Evolutionary conservation across 1,140 invertebrate genomes (phyloP).

Genomic region (Euwallacea similis): DNA sequence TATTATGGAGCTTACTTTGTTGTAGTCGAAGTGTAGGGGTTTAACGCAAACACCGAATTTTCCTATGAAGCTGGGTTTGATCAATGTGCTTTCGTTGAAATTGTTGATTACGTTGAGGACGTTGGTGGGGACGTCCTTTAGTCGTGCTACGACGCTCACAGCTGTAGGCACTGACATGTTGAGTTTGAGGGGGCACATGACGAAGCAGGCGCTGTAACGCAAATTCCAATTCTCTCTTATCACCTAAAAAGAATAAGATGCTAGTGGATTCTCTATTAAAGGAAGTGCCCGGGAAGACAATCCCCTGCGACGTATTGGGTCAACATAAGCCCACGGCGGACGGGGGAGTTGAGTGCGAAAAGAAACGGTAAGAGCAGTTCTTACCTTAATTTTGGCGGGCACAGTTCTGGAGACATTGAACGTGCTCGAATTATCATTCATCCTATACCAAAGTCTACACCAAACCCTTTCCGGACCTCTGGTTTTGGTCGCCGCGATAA

Average conservation of each 20-base stretch:
- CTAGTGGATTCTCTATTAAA: constrained; percentile 1
- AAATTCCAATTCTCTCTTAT: constrained; percentile 94
- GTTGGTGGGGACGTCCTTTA: constrained; percentile 65
- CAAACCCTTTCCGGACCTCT: constrained; percentile 78
- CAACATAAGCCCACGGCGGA: no score
- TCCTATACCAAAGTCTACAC: constrained; percentile 79
- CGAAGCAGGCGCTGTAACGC: constrained; percentile 88
- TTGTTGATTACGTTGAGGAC: constrained; percentile 60
- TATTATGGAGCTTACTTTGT: constrained; percentile 59
- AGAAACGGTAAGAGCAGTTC: constrained; percentile 6
- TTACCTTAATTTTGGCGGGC: constrained; percentile 75
- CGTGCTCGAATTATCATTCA: constrained; percentile 49
- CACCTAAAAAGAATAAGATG: constrained; percentile 56
- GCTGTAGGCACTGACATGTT: constrained; percentile 64
- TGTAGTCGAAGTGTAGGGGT: constrained; percentile 88
- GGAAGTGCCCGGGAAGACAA: no score
- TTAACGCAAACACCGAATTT: constrained; percentile 90
- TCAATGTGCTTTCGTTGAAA: constrained; percentile 52
- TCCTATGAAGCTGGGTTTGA: constrained; percentile 51
- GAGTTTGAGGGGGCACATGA: constrained; percentile 74
- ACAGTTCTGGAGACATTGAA: constrained; percentile 66
- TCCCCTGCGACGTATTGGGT: no score
- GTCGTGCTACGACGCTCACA: constrained; percentile 67
- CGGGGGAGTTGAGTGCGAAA: no score
- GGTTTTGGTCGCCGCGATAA: constrained; percentile 87